Conservation (phyloP, 2,888 invertebrate species). For the Baronia brevicornis region DNA sequence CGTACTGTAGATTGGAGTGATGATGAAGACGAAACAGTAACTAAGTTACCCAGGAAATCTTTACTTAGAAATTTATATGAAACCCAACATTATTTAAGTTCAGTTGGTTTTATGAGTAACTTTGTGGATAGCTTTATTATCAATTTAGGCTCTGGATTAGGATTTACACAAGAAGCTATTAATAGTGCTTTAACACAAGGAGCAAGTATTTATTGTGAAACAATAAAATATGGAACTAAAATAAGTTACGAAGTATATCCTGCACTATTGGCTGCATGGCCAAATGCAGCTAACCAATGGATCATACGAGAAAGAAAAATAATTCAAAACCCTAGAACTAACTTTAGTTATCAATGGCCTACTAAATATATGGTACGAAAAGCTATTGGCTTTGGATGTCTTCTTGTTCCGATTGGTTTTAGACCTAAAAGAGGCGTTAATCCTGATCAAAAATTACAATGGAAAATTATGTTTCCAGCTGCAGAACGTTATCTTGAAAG, state of each 20-base stretch:
- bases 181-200: slow-evolving; percentile 77
- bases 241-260: slow-evolving; percentile 81
- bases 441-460: slow-evolving; percentile 80
- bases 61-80: slow-evolving; percentile 53
- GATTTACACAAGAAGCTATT: slow-evolving; percentile 71
- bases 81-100: slow-evolving; percentile 76
- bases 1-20: slow-evolving; percentile 56
- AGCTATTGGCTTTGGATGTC: slow-evolving; percentile 79
- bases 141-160: slow-evolving; percentile 74
- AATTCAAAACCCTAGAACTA: slow-evolving; percentile 73
- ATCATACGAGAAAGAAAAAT: slow-evolving; percentile 74
- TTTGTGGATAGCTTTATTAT: slow-evolving; percentile 80
- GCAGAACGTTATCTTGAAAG: slow-evolving; percentile 85
- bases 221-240: slow-evolving; percentile 49
- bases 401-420: slow-evolving; percentile 82
- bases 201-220: slow-evolving; percentile 79
- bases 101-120: slow-evolving; percentile 79
- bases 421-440: slow-evolving; percentile 77
- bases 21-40: slow-evolving; percentile 53
- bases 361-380: slow-evolving; percentile 79
- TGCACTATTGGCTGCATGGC: slow-evolving; percentile 83
- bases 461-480: slow-evolving; percentile 86
- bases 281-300: slow-evolving; percentile 82
- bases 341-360: slow-evolving; percentile 81
- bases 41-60: slow-evolving; percentile 40